Percentiles rank a stretch among this genome's conserved stretches.
Evolutionary conservation across 2,888 invertebrate genomes (phyloP).

Genomic region (Taphrorychus bicolor): DNA sequence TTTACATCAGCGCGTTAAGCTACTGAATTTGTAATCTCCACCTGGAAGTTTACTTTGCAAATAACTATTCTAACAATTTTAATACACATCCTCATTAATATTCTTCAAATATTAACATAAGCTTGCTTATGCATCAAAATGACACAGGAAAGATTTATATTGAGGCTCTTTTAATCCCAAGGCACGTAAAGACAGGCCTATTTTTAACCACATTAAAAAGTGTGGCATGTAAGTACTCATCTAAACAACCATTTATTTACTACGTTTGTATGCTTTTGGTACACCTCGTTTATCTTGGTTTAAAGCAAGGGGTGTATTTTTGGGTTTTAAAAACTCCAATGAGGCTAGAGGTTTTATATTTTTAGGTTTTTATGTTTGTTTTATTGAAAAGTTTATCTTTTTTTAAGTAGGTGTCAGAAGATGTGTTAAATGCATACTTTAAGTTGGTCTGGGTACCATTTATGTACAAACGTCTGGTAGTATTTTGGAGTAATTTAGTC

Average conservation of each 20-base stretch:
- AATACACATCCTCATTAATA: not conserved
- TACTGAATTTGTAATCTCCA: not conserved
- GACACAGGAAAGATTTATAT: not conserved
- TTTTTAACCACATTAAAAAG: constrained; percentile 1
- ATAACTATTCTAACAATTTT: too few species aligned
- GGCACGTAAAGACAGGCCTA: not conserved
- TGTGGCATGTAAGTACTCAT: not conserved
- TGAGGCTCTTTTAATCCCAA: not conserved
- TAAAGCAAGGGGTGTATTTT: constrained; percentile 1
- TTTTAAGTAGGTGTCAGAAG: not conserved
- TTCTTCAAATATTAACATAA: not conserved
- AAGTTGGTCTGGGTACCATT: too few species aligned
- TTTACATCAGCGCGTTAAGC: not conserved
- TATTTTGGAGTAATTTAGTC: too few species aligned
- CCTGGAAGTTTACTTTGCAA: too few species aligned
- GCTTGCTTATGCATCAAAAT: not conserved
- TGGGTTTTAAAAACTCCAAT: not conserved
- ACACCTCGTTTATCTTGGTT: not conserved
- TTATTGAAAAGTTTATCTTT: not conserved
- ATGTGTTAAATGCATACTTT: not conserved
- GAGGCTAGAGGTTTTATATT: too few species aligned
- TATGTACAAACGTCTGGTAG: too few species aligned
- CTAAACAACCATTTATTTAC: constrained; percentile 1
- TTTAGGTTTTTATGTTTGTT: not conserved
- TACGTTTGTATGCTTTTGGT: not conserved